Base-by-base conservation (phyloP, 2,797 vertebrate species). In the Dallia pectoralis region DNA sequence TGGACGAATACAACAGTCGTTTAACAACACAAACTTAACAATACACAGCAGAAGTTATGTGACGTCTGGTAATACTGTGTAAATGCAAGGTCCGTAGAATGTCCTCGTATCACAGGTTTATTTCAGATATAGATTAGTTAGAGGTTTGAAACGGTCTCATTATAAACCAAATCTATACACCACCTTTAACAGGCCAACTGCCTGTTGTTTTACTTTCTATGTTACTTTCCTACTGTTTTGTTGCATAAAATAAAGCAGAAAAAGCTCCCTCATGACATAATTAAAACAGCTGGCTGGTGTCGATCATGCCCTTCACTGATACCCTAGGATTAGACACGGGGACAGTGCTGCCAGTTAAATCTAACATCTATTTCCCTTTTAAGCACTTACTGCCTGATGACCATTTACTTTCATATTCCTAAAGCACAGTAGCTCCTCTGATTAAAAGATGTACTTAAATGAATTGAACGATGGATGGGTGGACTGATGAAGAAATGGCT, bases 281-380 rank as follows among this genome's bases (percentile, higher is more conserved):
- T 30, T 59, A 33, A 73, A 47, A 62, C 66, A 61, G 36, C 73
- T 18, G 47, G 19, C 49, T 62, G 19, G 49, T 56, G 40, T 47
- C 62, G 69, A 61, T 62, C 69, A 47, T 25, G 44, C 66, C 14
- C 66, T 25, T 68, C 36, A 56, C 12, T 70, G 40, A 36, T 48
- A 77, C 25, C 33, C 22, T 51, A 29, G 49, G 25, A 5, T 64
- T 56, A 69, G 36, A 59, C 65, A 30, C 47, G 67, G 22, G 47
- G 67, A 69, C 53, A 48, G 33, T 14, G n/a, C 47, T 70, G 27
- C 70, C 59, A 11, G 25, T 32, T 30, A 30, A 64, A 71, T 59
- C 73, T 69, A 44, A 72, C 44, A 56, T 67, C 72, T 61, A 77
- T 62, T 51, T n/a, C 74, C 19, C 73, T 74, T 74, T 73, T 67